Percentiles rank a stretch among this genome's conserved stretches.
phyloP scores from a whole-genome alignment of 92 coral and sea anemone species.

The Galaxea fascicularis region DNA sequence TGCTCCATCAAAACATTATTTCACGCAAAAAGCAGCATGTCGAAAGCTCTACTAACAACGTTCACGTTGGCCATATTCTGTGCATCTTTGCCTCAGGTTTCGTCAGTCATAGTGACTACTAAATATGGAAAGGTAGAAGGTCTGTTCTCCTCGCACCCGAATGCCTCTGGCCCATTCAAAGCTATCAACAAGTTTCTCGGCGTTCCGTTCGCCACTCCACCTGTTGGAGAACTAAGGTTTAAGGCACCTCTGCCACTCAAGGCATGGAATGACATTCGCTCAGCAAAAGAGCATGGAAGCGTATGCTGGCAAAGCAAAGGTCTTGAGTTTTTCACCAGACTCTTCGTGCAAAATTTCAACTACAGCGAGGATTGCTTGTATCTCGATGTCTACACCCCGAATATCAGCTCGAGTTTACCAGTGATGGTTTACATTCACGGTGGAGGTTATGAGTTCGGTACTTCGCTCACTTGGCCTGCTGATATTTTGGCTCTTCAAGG shows the following conservation, averaged over 20 bases:
- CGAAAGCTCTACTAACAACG: not conserved
- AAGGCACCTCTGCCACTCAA: not conserved
- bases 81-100: not conserved
- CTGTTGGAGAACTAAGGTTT: not conserved
- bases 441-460: conserved; percentile 61
- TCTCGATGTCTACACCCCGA: conserved; percentile 54
- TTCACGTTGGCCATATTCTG: conserved; percentile 3
- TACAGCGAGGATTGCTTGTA: conserved; percentile 36
- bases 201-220: not conserved
- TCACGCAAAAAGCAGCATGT: not conserved
- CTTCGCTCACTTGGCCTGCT: conserved; percentile 55
- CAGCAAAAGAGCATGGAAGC: not conserved
- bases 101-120: conserved; percentile 14
- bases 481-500: conserved; percentile 59
- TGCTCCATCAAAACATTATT: no score
- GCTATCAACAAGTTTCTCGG: conserved; percentile 42
- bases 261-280: conserved; percentile 31
- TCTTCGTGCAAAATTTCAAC: not conserved
- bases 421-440: conserved; percentile 77
- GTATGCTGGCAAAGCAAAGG: not conserved
- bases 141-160: not conserved
- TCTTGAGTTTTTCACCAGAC: not conserved
- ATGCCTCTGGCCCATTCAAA: not conserved
- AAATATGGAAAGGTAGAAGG: conserved; percentile 34
- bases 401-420: conserved; percentile 40